Evolutionary conservation across 2,797 vertebrate genomes (phyloP), one percentile per base, ranked within the genome.

Genomic region (Molothrus ater): DNA sequence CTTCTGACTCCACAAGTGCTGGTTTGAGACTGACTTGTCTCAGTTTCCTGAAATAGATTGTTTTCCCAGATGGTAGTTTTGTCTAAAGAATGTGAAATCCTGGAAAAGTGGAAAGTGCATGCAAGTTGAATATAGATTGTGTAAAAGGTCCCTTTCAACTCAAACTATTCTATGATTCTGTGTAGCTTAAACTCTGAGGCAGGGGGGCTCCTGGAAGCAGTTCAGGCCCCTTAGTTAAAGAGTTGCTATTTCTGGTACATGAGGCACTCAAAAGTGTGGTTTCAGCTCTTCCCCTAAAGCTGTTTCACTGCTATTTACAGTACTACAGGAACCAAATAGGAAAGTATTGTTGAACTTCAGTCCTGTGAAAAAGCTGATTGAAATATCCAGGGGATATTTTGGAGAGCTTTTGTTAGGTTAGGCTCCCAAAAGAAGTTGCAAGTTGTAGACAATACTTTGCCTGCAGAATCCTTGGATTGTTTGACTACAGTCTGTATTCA

Each of bases 31-130:
- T 60, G 79, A 76, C 26, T 90, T 80, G 53, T 88, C 32, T 94
- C 22, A 6, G 71, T 74, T 93, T 91, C 92, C 92, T 80, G 68
- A 93, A 94, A 93, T 92, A 92, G 81, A 48, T 90, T 89, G 54
- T 86, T 86, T 93, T 95, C 43, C 66, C 82, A 93, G 63, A 63
- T 84, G 90, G 59, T 75, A 72, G 15, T 45, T 75, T 88, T 95
- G 69, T 78, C 59, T 95, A 47, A 84, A 92, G 88, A 91, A 75
- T 75, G 43, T 56, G 59, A 92, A 86, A 75, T 86, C 32, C 26
- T 75, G 43, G 63, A 81, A 43, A 83, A 70, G 40, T 63, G 60
- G 60, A 38, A 92, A 86, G 42, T 24, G 6, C 51, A 14, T 61
- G 38, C 57, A 76, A 34, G 40, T 79, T 84, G 70, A 81, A 22